Conservation (phyloP, 53 echinoderm and acorn worm species). For the Mesocentrotus franciscanus region DNA sequence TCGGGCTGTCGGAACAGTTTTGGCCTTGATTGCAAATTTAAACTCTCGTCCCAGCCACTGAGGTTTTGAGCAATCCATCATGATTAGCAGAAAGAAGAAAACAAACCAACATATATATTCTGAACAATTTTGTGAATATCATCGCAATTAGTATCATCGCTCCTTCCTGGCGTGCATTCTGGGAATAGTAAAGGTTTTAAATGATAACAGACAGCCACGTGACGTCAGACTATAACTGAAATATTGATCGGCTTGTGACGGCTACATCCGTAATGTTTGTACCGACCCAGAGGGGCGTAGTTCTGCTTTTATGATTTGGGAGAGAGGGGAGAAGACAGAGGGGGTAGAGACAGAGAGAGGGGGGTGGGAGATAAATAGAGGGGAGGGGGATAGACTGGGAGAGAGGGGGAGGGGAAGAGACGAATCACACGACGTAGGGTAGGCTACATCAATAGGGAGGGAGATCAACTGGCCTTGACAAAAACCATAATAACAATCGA, state of each 20-base stretch:
- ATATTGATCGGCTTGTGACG: constrained; percentile 26
- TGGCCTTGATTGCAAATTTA: background rate
- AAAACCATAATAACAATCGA: too few species aligned
- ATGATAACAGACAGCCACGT: constrained; percentile 26
- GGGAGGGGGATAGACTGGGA: background rate
- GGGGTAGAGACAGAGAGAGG: background rate
- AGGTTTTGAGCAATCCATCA: background rate
- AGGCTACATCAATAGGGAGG: background rate
- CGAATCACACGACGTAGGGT: background rate
- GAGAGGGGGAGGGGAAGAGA: background rate
- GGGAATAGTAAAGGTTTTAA: background rate
- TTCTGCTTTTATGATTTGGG: background rate
- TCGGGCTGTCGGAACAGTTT: background rate
- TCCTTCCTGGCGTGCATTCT: constrained; percentile 17
- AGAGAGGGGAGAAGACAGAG: background rate
- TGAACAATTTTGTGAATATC: constrained; percentile 28
- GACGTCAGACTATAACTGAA: constrained; percentile 44
- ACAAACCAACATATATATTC: background rate
- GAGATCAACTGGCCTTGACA: background rate
- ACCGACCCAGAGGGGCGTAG: background rate
- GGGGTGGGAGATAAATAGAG: too few species aligned
- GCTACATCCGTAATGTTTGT: constrained; percentile 41
- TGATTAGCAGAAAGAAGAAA: background rate
- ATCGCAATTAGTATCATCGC: constrained; percentile 25
- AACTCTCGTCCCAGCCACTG: background rate